Base-by-base conservation (phyloP, 64 coral and sea anemone species). In the Porites lutea region DNA sequence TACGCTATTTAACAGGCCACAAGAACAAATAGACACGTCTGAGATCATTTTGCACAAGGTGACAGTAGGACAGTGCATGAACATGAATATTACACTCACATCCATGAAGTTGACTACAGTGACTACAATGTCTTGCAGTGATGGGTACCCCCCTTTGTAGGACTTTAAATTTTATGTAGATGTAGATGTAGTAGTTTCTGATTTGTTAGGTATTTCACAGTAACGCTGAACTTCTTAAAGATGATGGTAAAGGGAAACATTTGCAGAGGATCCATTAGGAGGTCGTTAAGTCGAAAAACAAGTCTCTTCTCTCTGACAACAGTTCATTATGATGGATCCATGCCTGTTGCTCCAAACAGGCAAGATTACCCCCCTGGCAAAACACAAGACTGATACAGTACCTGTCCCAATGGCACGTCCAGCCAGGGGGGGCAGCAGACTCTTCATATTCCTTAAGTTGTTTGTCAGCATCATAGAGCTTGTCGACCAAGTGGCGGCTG, bases 321-420 rank as follows among this genome's bases (percentile, higher is more conserved):
- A 84, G 81, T 84, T 69, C 63, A 84, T 84, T 84, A 68, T 4
- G 63, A 65, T 19, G 16, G 48, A 67, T 67, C 62, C 81, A 57
- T 18, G 75, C 75, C 75, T 78, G 75, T 78, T 50, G n/a, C 60
- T 60, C 78, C 46, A 81, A 60, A 65, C 69, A 63, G 79, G 67
- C 83, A 67, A 73, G 78, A 92, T 89, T 72, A 89, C 91, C 95
- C 90, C 95, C 91, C 81, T 88, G 91, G 88, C 86, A 89, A 96
- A 96, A 93, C 77, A 96, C 85, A 96, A 92, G 95, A 81, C 73
- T 92, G 47, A 96, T 98, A 98, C 96, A 90, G 91, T 98, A 98
- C 96, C 96, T 98, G 96, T 98, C 94, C 96, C 96, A 98, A 88
- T 98, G 91, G 90, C 96, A 98, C 63, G 81, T 96, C 96, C 96